These are phyloP conservation scores for Eolophus roseicapilla DNA, from an alignment of 2,113 vertebrate genomes.

Conservation along the genomic window DNA sequence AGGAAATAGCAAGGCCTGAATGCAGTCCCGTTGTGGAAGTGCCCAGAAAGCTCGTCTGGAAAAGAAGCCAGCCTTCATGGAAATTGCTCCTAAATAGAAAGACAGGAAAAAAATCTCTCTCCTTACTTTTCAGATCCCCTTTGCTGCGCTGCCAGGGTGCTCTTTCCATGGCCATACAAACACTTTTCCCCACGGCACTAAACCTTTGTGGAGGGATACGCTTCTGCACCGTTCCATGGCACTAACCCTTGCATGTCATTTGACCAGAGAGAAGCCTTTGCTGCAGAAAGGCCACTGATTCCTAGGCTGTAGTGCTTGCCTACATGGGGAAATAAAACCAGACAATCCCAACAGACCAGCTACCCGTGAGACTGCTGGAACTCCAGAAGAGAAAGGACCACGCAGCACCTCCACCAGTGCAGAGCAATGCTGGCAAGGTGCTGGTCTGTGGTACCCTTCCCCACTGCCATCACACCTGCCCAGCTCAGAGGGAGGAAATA, in stretches of 20 bases:
- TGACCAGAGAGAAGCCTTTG: not conserved
- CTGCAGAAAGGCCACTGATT: not conserved
- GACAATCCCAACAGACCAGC: not conserved
- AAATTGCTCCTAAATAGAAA: not conserved
- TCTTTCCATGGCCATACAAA: not conserved
- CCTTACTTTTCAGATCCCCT: not conserved
- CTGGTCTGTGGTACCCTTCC: not conserved
- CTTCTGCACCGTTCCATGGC: not conserved
- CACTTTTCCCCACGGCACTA: not conserved
- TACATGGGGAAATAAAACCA: not conserved
- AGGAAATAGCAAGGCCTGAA: not conserved
- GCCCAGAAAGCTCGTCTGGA: not conserved
- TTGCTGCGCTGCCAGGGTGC: not conserved
- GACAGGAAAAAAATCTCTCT: not conserved
- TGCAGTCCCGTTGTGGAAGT: not conserved
- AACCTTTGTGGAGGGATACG: not conserved
- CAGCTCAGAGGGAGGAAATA: not conserved
- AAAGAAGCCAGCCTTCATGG: not conserved
- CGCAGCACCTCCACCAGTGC: not conserved
- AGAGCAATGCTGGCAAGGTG: fast-evolving
- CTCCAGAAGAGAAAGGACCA: too few relatives aligned
- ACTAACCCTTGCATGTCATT: not conserved
- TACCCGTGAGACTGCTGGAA: not conserved
- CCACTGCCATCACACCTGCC: too few relatives aligned
- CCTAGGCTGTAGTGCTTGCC: not conserved